phyloP scores from a whole-genome alignment of 2,888 invertebrate genomes.

The Laspeyria flexula region DNA sequence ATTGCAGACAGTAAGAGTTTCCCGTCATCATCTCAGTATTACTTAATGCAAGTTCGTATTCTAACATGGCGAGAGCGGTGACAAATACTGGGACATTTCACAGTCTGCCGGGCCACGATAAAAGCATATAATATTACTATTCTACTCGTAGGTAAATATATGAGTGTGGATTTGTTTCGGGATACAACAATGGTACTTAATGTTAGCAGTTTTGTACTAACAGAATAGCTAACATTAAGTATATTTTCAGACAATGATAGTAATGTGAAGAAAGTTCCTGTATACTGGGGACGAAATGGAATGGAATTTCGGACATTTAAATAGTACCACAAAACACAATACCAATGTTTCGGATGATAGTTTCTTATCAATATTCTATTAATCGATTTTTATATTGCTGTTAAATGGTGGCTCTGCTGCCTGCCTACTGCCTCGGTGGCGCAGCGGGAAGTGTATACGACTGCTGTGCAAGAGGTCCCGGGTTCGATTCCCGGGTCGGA shows the following conservation, averaged over 20 bases:
- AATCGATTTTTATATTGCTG: no score
- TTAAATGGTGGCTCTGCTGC: no score
- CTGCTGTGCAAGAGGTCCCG: no score
- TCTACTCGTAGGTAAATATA: conserved; percentile 26
- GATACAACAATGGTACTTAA: conserved; percentile 31
- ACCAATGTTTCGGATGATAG: no score
- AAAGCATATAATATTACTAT: conserved; percentile 59
- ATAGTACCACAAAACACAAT: no score
- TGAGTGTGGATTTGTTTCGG: conserved; percentile 39
- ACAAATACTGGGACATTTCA: conserved; percentile 77
- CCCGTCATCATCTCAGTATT: conserved; percentile 44
- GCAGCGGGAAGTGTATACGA: no score
- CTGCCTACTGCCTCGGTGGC: no score
- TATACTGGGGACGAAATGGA: no score
- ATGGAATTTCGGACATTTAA: no score
- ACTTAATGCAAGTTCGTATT: conserved; percentile 49
- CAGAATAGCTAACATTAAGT: no score
- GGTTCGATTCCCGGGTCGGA: no score
- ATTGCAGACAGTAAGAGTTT: conserved; percentile 39
- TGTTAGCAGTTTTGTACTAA: conserved; percentile 37
- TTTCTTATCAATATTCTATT: no score
- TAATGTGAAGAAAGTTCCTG: conserved; percentile 22
- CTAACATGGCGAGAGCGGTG: conserved; percentile 49
- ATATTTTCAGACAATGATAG: conserved; percentile 9
- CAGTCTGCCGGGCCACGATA: conserved; percentile 76